Percentiles rank a stretch among this genome's conserved stretches.
Conservation (phyloP, 1,140 invertebrate genomes). For the Brachionus paranguensis region DNA sequence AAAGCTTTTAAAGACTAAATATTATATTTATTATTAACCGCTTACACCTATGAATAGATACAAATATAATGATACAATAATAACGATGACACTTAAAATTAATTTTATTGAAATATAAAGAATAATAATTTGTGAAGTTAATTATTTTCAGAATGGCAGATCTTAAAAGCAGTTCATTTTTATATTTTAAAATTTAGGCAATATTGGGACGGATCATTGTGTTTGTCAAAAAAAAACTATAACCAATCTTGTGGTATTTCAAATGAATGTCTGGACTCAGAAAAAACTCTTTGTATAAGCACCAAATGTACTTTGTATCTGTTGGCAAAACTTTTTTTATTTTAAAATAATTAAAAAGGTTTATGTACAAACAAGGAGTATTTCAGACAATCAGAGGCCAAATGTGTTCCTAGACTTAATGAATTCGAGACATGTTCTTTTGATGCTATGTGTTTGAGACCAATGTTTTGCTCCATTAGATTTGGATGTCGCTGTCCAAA, state of each 20-base stretch:
- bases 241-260: neutral
- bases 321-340: neutral
- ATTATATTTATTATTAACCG: no score
- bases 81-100: no score
- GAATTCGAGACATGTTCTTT: neutral
- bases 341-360: neutral
- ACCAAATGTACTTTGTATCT: neutral
- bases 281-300: neutral
- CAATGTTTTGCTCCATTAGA: conserved; percentile 1
- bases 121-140: no score
- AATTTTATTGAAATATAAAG: no score
- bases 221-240: neutral
- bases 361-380: neutral
- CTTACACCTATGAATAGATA: no score
- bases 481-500: neutral
- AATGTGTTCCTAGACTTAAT: neutral
- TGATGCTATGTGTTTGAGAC: neutral
- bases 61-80: no score
- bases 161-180: no score
- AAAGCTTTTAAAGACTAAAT: no score
- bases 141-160: no score
- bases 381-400: neutral
- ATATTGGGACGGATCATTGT: neutral
- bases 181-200: neutral
- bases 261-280: neutral